phyloP scores from a whole-genome alignment of 53 echinoderm and acorn worm genomes.

The Echinometra lucunter region DNA sequence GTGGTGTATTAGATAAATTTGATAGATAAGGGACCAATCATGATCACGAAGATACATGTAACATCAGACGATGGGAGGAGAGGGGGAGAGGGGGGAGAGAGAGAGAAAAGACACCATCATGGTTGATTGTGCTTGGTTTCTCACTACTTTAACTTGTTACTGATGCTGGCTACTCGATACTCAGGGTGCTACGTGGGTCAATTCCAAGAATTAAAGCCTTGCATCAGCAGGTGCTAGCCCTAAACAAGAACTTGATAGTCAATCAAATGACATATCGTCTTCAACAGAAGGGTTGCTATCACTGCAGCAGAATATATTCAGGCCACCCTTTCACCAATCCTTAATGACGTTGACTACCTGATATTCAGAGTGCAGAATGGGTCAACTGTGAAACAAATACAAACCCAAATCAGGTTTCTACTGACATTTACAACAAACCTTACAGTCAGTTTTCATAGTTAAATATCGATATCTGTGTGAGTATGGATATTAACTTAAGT shows the following conservation, averaged over 20 bases:
- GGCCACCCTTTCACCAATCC: background rate
- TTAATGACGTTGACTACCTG: background rate
- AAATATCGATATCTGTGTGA: background rate
- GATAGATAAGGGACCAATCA: background rate
- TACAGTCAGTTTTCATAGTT: no score
- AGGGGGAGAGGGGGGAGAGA: background rate
- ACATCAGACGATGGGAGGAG: background rate
- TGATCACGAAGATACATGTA: no score
- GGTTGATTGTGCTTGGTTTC: background rate
- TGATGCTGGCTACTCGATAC: background rate
- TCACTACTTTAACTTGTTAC: background rate
- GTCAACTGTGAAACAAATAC: background rate
- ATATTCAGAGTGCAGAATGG: background rate
- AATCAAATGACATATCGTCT: background rate
- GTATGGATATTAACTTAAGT: no score
- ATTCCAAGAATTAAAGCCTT: constrained; percentile 14
- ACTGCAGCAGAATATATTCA: background rate
- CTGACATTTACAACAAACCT: background rate
- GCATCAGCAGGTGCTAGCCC: background rate
- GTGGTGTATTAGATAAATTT: no score
- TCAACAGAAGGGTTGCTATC: background rate
- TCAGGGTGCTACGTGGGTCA: background rate
- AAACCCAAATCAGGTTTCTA: background rate
- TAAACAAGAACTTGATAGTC: constrained; percentile 22
- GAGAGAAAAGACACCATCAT: background rate